Base-by-base conservation (phyloP, 2,888 invertebrate species). In the Bembecia ichneumoniformis region DNA sequence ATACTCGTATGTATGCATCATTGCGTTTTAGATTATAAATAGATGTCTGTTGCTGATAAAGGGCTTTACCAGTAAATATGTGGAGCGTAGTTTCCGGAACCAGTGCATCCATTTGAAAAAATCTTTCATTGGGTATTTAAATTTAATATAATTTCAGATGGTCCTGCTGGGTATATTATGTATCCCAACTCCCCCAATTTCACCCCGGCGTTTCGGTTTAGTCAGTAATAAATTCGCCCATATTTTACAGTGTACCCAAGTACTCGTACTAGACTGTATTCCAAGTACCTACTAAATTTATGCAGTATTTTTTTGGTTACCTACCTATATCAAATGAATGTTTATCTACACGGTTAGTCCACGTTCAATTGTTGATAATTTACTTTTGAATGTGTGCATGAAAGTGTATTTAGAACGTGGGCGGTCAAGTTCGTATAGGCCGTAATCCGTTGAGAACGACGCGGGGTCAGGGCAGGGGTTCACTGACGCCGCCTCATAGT, bases 391-490 rank as follows among this genome's bases (percentile, higher is more conserved):
- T 44, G 15, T 15, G 15, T 17, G 15, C 16, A 44, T 9, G 44
- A 44, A 44, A 44, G 44, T 44, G 44, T 44, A 10, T 59, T 28
- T 59, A 55, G 61, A 57, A 63, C 66, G 83, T 83, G 78, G 84
- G 82, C 82, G 82, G 78, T 77, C 82, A 76, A 76, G 84, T 81
- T 81, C 71, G 28, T 28, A 28, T 28, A 28, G 28, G 70, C 71
- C 70, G 71, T 79, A 72, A 76, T 74, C 72, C 65, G 68, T 67
- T 68, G 70, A 65, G 64, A 64, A 56, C 59, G 63, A 60, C 56
- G 20, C 35, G 48, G 48, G 82, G 81, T 83, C 82, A 78, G 57
- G 66, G 66, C 82, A 78, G 57, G 65, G 66, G 79, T 75, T 74
- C 77, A 74, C 60, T 60, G 64, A 63, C 64, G 66, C 67, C 60